These are phyloP conservation scores for Pristiophorus japonicus DNA, from an alignment of 2,113 vertebrate species.

Conservation along the genomic window DNA sequence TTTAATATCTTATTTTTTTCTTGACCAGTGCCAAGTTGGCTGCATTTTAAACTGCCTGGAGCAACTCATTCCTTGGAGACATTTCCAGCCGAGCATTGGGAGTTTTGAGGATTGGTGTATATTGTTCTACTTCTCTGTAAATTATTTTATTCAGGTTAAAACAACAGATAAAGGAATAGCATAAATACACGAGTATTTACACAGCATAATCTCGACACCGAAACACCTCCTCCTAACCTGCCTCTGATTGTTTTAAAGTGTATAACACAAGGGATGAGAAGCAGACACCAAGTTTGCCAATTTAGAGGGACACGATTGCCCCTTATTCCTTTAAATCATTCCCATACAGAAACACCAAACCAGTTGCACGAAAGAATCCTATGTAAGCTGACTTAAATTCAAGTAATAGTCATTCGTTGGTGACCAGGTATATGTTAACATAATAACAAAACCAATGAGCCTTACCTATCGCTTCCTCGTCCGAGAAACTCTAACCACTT, in stretches of 20 bases:
- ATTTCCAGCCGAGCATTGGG: background rate
- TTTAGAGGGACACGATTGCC: background rate
- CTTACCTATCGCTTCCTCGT: background rate
- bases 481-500: background rate
- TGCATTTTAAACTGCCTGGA: background rate
- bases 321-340: background rate
- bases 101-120: background rate
- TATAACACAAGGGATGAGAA: background rate
- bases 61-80: background rate
- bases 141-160: background rate
- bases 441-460: background rate
- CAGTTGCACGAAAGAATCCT: background rate
- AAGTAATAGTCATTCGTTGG: background rate
- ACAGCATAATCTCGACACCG: background rate
- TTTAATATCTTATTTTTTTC: background rate
- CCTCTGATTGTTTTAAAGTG: background rate
- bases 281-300: background rate
- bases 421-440: background rate
- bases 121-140: background rate
- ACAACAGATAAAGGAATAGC: background rate
- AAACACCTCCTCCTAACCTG: background rate
- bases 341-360: background rate
- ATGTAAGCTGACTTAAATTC: background rate
- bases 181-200: background rate
- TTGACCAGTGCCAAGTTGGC: too few species aligned